Percentiles rank a stretch among this genome's conserved stretches.
Evolutionary conservation across 2,888 invertebrate species (phyloP).

Genomic region (Scelioninae gen. 2): DNA sequence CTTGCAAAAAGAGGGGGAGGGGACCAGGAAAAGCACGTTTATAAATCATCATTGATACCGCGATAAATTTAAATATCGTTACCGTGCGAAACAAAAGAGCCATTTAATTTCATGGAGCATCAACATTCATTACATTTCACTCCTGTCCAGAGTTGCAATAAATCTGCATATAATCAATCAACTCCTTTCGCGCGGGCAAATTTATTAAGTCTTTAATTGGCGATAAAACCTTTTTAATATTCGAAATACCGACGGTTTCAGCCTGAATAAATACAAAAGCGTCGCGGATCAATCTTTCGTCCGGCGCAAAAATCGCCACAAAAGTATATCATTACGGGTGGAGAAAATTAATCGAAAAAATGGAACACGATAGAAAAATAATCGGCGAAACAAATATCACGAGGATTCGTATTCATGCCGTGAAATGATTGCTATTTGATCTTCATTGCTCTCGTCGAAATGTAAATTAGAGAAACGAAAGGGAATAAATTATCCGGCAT

Average conservation of each 20-base stretch:
- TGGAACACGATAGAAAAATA: constrained; percentile 7
- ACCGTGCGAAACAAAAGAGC: constrained; percentile 1
- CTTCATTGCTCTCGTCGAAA: constrained; percentile 25
- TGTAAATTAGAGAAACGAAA: constrained; percentile 24
- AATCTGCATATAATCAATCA: constrained; percentile 38
- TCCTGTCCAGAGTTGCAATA: constrained; percentile 7
- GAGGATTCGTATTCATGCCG: constrained; percentile 1
- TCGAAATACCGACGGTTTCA: constrained; percentile 1
- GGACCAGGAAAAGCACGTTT: background rate
- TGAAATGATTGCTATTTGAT: constrained; percentile 28
- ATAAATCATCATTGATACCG: background rate
- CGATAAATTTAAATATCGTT: constrained; percentile 4
- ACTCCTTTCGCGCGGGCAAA: constrained; percentile 19
- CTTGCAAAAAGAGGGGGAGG: background rate
- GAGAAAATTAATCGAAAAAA: too few relatives aligned
- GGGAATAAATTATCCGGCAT: constrained; percentile 34
- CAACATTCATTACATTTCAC: constrained; percentile 18
- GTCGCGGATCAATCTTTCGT: background rate
- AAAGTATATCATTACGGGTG: too few relatives aligned
- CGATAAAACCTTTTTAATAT: constrained; percentile 15
- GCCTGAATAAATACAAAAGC: constrained; percentile 23
- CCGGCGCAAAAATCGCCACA: background rate
- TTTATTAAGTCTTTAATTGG: constrained; percentile 23
- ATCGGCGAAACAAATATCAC: background rate
- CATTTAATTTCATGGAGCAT: constrained; percentile 20